Conservation (phyloP, 2,797 vertebrate species). For the Taenioides sp. region DNA sequence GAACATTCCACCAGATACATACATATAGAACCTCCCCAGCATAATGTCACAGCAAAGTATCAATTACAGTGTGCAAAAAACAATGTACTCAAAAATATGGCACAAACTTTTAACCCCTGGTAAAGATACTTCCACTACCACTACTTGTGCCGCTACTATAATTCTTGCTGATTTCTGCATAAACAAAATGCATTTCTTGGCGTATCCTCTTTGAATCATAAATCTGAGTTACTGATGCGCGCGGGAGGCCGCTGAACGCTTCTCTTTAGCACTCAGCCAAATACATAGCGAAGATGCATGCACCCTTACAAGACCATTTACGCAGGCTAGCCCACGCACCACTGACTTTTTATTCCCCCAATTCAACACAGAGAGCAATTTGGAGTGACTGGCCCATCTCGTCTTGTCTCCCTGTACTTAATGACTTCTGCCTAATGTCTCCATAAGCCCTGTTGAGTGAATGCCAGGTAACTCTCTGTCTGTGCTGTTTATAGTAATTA, state of each 20-base stretch:
- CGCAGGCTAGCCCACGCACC: constrained; percentile 16
- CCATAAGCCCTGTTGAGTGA: constrained; percentile 65
- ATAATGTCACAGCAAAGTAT: no score
- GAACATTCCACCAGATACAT: no score
- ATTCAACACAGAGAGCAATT: constrained; percentile 39
- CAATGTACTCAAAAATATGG: no score
- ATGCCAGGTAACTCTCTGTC: constrained; percentile 54
- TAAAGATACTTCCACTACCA: not conserved
- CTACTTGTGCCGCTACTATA: not conserved
- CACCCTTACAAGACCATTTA: not conserved
- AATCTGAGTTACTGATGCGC: constrained; percentile 33
- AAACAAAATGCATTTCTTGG: constrained; percentile 27
- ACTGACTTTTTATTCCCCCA: constrained; percentile 37
- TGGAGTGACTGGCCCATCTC: constrained; percentile 43
- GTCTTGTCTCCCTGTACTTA: constrained; percentile 60
- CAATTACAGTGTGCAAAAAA: no score
- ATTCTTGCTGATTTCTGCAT: not conserved
- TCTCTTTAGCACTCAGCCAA: constrained; percentile 19
- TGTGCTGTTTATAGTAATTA: constrained; percentile 58
- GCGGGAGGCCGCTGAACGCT: constrained; percentile 13
- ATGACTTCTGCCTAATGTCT: constrained; percentile 70
- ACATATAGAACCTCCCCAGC: no score
- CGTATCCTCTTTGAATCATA: constrained; percentile 18
- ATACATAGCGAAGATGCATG: constrained; percentile 12
- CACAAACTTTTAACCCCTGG: not conserved